Percentiles rank a stretch among this genome's conserved stretches.
These are phyloP conservation scores for Chalcis sispes DNA, from an alignment of 2,888 invertebrate genomes.

Conservation along the genomic window DNA sequence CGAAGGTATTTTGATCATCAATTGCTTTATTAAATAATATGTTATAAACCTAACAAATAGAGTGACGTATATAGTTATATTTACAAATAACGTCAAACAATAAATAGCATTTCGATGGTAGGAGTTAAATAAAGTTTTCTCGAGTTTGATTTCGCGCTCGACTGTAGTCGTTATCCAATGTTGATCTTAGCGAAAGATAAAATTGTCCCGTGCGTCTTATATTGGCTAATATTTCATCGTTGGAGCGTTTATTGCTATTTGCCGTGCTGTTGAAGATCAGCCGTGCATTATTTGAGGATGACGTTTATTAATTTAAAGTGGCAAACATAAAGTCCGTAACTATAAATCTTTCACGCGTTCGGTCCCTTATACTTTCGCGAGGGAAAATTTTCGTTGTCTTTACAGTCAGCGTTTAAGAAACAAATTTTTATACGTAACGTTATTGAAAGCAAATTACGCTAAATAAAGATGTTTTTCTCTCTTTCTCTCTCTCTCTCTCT, in stretches of 20 bases:
- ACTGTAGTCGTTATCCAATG: slow-evolving; percentile 39
- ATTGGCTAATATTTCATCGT: slow-evolving; percentile 51
- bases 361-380: too few relatives aligned
- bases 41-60: too few relatives aligned
- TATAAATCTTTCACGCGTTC: too few relatives aligned
- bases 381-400: too few relatives aligned
- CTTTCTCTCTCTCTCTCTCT: background rate
- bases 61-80: too few relatives aligned
- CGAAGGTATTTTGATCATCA: too few relatives aligned
- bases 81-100: too few relatives aligned
- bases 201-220: slow-evolving; percentile 34
- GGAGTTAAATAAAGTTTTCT: slow-evolving; percentile 1
- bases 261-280: slow-evolving; percentile 37
- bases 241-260: slow-evolving; percentile 55
- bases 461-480: background rate
- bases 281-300: slow-evolving; percentile 38
- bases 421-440: too few relatives aligned
- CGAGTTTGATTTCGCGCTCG: slow-evolving; percentile 16
- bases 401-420: too few relatives aligned
- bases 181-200: slow-evolving; percentile 51
- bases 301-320: slow-evolving; percentile 53
- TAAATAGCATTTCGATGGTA: background rate
- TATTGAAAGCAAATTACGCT: background rate
- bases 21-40: too few relatives aligned
- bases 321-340: slow-evolving; percentile 30